Percentiles rank a stretch among this genome's conserved stretches.
Evolutionary conservation across 23 tunicate species (phyloP).

Genomic region (Aplidium turbinatum): DNA sequence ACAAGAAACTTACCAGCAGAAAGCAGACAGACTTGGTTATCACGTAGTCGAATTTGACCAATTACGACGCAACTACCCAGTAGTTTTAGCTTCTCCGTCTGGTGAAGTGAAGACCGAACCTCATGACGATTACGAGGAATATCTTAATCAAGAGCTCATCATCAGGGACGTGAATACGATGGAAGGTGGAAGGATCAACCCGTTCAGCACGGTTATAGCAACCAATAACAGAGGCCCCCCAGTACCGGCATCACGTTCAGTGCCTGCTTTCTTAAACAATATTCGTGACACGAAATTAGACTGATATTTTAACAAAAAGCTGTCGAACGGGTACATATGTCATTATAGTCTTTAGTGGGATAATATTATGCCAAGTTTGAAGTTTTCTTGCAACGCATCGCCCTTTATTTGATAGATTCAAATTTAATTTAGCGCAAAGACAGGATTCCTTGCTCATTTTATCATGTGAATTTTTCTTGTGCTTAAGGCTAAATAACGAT

Average conservation of each 20-base stretch:
- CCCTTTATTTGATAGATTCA: too few species aligned
- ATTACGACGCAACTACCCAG: conserved; percentile 64
- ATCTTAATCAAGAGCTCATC: conserved; percentile 66
- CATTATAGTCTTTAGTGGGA: too few species aligned
- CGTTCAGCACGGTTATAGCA: conserved; percentile 13
- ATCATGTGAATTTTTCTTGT: too few species aligned
- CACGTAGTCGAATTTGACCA: conserved; percentile 82
- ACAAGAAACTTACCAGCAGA: conserved; percentile 83
- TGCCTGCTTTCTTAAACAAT: conserved; percentile 33
- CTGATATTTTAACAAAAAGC: conserved; percentile 1
- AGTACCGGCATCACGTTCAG: conserved; percentile 5
- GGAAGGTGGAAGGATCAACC: conserved; percentile 24
- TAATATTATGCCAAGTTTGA: too few species aligned
- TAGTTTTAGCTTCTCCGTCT: conserved; percentile 81
- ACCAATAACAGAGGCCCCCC: conserved; percentile 58
- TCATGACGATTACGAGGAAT: conserved; percentile 64
- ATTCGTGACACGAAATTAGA: conserved; percentile 36
- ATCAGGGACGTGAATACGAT: conserved; percentile 40
- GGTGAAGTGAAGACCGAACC: conserved; percentile 55
- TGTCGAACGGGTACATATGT: too few species aligned
- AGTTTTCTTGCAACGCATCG: too few species aligned
- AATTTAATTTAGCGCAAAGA: too few species aligned
- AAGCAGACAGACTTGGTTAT: conserved; percentile 85
- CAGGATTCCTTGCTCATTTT: too few species aligned
- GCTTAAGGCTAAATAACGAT: too few species aligned